Conservation (phyloP, 2,113 vertebrate species). For the Motacilla tschutschensis region DNA sequence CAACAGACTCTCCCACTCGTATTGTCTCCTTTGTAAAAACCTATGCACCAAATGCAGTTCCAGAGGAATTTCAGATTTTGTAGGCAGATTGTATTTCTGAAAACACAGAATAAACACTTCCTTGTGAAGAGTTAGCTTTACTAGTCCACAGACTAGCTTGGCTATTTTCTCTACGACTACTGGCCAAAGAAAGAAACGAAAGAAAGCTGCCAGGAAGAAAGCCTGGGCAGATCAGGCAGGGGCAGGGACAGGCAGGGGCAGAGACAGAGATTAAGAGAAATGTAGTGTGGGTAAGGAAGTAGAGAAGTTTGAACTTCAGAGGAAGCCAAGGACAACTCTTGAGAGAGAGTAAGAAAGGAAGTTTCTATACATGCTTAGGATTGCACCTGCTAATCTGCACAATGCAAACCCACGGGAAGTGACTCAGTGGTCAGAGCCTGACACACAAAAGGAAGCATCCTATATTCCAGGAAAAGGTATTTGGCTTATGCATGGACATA, state of each 20-base stretch:
- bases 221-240: not conserved
- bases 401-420: constrained; percentile 65
- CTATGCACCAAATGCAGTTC: not conserved
- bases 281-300: not conserved
- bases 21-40: not conserved
- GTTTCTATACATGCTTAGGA: constrained; percentile 46
- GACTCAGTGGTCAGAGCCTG: constrained; percentile 62
- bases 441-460: constrained; percentile 65
- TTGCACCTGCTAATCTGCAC: constrained; percentile 70
- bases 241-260: not conserved
- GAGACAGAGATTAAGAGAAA: not conserved
- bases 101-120: not conserved
- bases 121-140: not conserved
- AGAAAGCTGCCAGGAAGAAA: constrained; percentile 1
- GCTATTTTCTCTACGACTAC: not conserved
- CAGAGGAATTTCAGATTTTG: not conserved
- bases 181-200: not conserved
- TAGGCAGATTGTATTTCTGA: not conserved
- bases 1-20: not conserved
- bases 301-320: not conserved
- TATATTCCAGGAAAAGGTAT: constrained; percentile 52
- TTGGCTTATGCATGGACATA: constrained; percentile 16
- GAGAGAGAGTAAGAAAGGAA: constrained; percentile 42
- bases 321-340: not conserved
- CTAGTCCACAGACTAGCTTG: not conserved